Conservation (phyloP, 2,797 vertebrate species). For the Macropus fuliginosus region DNA sequence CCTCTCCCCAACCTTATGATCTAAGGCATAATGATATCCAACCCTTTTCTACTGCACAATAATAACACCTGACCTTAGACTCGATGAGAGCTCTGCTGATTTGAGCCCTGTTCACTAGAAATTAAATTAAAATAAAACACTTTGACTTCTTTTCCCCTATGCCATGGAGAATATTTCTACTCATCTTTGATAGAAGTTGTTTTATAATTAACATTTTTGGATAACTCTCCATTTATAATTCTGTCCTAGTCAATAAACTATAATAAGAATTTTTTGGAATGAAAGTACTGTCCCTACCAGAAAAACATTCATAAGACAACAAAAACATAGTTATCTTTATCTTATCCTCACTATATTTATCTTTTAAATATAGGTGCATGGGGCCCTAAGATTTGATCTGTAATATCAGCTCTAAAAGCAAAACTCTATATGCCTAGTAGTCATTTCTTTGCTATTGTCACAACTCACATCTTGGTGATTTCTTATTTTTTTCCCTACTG, state of each 20-base stretch:
- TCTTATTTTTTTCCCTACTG: conserved; percentile 13
- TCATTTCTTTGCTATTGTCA: conserved; percentile 28
- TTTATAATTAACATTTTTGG: conserved; percentile 6
- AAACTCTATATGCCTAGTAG: conserved; percentile 25
- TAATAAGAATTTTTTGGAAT: not conserved
- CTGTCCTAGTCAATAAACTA: not conserved
- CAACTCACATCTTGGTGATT: conserved; percentile 6
- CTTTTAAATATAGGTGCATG: conserved; percentile 22
- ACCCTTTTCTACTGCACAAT: not conserved
- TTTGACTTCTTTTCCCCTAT: conserved; percentile 21
- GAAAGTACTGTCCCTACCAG: not conserved
- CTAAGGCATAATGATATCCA: not conserved
- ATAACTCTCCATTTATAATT: not conserved
- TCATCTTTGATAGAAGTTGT: conserved; percentile 30
- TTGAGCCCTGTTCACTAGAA: conserved; percentile 11
- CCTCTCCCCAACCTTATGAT: not conserved
- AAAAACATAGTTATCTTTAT: not conserved
- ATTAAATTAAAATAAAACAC: not conserved
- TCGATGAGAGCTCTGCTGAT: not conserved
- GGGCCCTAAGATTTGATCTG: not conserved
- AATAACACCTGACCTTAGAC: not conserved
- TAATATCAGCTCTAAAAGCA: conserved; percentile 48
- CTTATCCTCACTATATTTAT: not conserved
- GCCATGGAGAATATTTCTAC: not conserved
- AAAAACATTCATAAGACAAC: conserved; percentile 4